Evolutionary conservation across 2,113 vertebrate genomes (phyloP), one percentile per base, ranked within the genome.

Genomic region (Pachyramphus minor): DNA sequence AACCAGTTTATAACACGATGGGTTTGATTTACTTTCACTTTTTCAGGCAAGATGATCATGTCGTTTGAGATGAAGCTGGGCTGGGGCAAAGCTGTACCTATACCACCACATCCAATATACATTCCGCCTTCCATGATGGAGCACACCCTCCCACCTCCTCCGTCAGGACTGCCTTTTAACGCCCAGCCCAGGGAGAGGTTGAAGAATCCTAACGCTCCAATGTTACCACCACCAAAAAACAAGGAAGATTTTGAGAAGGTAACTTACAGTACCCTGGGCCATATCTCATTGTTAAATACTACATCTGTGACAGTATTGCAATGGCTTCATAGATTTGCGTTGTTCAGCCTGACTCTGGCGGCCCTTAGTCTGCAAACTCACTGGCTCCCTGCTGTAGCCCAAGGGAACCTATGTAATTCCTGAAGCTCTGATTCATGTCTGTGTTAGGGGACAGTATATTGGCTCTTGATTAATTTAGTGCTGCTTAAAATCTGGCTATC

Each of bases 231-330:
- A 85, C 99, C 99, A 66, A 99, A 99, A 98, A 99, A 99, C 98
- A 99, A 99, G 98, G 99, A 99, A 96, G 99, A 99, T 97, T 99
- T 99, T 96, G 99, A 99, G 98, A 99, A 99, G 99, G 99, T 99
- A 99, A 99, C 98, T 99, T 89, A 92, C 91, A 96, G 98, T 96
- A 98, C 92, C 95, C 97, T 97, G 97, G 97, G 92, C 96, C 71
- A 73, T 97, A 97, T 97, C 96, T 98, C 95, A 69, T 97, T 97
- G 95, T 94, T 98, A 96, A 97, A 95, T 98, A 96, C 96, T 97
- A 90, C 97, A 96, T 97, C 97, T 97, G 50, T 97, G 97, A 95
- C 97, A 98, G 96, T 97, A 84, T 98, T 98, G 95, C 96, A 97
- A 19, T 97, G 96, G 91, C 96, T 96, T 97, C 95, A 22, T 97